Percentiles rank a stretch among this genome's conserved stretches.
Conservation (phyloP, 1,140 invertebrate genomes). For the Pomacea maculata region DNA sequence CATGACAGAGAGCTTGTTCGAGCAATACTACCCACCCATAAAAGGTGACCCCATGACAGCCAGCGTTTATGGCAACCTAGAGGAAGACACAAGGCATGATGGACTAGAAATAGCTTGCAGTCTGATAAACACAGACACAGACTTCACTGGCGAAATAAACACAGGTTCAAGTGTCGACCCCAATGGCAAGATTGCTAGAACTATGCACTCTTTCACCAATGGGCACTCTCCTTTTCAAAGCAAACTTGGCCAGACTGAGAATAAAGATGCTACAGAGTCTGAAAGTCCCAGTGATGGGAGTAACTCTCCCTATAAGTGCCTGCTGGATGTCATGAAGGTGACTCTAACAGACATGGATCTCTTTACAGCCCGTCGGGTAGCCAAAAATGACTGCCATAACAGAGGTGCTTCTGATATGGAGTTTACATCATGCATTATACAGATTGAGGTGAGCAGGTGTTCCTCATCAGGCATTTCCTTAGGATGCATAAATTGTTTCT, state of each 20-base stretch:
- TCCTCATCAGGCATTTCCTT: neutral
- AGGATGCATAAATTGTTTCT: no score
- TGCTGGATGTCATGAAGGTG: slow-evolving; percentile 82
- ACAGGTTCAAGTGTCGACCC: slow-evolving; percentile 49
- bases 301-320: slow-evolving; percentile 52
- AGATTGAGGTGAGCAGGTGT: slow-evolving; percentile 50
- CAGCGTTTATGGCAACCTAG: slow-evolving; percentile 60
- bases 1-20: slow-evolving; percentile 51
- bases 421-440: slow-evolving; percentile 53
- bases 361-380: slow-evolving; percentile 71
- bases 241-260: neutral
- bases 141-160: slow-evolving; percentile 25
- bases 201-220: no score
- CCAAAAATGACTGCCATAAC: slow-evolving; percentile 45
- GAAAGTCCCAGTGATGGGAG: neutral
- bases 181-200: neutral
- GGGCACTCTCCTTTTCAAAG: neutral
- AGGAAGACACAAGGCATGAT: slow-evolving; percentile 40
- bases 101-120: slow-evolving; percentile 18
- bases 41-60: slow-evolving; percentile 55
- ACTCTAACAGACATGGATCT: slow-evolving; percentile 85
- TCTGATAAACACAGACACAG: slow-evolving; percentile 28
- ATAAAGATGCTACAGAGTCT: neutral
- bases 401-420: slow-evolving; percentile 46
- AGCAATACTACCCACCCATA: slow-evolving; percentile 38